Percentiles rank a stretch among this genome's conserved stretches.
These are phyloP conservation scores for Drosophila neotestacea DNA, from an alignment of 2,888 invertebrate species.

Conservation along the genomic window DNA sequence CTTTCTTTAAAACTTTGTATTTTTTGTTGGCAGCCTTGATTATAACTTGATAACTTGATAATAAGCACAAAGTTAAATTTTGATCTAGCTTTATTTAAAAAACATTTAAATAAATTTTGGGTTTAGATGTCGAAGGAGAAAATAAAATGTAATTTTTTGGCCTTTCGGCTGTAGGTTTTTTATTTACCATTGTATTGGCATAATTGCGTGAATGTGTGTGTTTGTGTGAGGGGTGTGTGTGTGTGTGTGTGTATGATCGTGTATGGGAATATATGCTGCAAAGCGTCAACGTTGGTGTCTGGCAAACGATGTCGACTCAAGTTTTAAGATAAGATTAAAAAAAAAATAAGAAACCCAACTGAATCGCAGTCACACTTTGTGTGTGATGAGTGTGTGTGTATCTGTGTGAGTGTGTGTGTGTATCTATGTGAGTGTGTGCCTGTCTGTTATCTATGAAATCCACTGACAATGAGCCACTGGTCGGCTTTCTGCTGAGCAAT, in stretches of 20 bases:
- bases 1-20: no score
- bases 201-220: neutral
- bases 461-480: slow-evolving; percentile 60
- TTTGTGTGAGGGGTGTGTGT: no score
- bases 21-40: no score
- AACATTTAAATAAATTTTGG: neutral
- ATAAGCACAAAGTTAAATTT: no score
- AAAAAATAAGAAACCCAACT: slow-evolving; percentile 46
- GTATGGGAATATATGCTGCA: slow-evolving; percentile 29
- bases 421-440: slow-evolving; percentile 18
- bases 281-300: slow-evolving; percentile 49
- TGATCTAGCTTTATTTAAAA: no score
- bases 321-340: slow-evolving; percentile 82
- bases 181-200: neutral
- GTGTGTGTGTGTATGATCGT: slow-evolving; percentile 18
- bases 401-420: slow-evolving; percentile 19
- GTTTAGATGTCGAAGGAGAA: neutral
- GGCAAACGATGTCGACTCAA: slow-evolving; percentile 72
- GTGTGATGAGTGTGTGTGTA: slow-evolving; percentile 5
- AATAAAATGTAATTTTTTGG: no score
- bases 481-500: slow-evolving; percentile 65
- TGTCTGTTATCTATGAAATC: slow-evolving; percentile 73
- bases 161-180: no score
- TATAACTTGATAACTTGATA: no score
- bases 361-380: slow-evolving; percentile 40